Conservation (phyloP, 2,797 vertebrate genomes). For the Glyptemys insculpta region DNA sequence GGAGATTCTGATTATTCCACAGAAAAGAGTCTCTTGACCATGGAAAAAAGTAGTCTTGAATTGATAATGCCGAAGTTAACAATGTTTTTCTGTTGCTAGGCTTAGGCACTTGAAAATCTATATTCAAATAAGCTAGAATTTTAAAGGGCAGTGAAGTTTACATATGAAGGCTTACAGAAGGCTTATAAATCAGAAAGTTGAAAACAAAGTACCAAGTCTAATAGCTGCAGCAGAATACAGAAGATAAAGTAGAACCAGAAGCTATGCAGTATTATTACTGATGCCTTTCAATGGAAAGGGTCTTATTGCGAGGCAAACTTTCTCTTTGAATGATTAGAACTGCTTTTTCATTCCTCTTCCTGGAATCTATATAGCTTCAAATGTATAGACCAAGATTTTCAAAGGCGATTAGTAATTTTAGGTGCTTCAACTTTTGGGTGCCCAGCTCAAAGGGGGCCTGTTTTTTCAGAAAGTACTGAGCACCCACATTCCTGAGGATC, state of each 20-base stretch:
- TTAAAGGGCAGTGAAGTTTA: background rate
- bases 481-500: background rate
- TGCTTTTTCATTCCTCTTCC: background rate
- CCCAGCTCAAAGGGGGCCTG: background rate
- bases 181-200: conserved; percentile 8
- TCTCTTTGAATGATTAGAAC: background rate
- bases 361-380: background rate
- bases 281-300: background rate
- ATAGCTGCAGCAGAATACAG: background rate
- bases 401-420: background rate
- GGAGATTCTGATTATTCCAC: background rate
- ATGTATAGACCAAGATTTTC: background rate
- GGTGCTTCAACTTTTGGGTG: background rate
- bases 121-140: background rate
- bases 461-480: background rate
- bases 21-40: background rate
- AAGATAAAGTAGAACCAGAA: background rate
- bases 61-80: background rate
- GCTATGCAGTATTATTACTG: background rate
- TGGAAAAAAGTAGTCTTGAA: background rate
- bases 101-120: background rate
- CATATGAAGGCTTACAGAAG: background rate
- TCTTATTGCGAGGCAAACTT: background rate
- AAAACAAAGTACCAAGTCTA: background rate
- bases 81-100: background rate